These are phyloP conservation scores for Lampris incognitus DNA, from an alignment of 2,113 vertebrate species.

Conservation along the genomic window DNA sequence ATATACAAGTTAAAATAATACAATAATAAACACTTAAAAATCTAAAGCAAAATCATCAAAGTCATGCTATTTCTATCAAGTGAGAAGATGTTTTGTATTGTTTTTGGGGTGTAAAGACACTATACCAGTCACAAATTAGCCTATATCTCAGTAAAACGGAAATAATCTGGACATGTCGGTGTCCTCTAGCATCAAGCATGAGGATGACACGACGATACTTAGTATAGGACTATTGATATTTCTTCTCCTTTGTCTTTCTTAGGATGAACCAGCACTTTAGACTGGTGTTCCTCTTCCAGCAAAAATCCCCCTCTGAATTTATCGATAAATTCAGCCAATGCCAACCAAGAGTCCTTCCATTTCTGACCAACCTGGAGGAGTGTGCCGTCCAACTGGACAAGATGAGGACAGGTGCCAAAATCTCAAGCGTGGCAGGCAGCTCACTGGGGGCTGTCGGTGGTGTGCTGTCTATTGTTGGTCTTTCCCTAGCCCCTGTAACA, in stretches of 20 bases:
- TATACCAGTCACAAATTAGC: too few species aligned
- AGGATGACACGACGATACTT: too few species aligned
- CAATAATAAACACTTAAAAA: too few species aligned
- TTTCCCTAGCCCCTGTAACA: conserved; percentile 63
- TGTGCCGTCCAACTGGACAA: conserved; percentile 56
- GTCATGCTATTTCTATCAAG: too few species aligned
- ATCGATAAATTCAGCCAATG: conserved; percentile 41
- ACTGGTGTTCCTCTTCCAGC: conserved; percentile 42
- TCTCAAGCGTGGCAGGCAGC: conserved; percentile 60
- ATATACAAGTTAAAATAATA: too few species aligned
- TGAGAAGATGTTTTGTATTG: too few species aligned
- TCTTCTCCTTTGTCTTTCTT: background rate
- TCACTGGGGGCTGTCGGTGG: conserved; percentile 54
- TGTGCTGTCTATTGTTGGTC: conserved; percentile 53
- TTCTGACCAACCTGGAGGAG: conserved; percentile 53
- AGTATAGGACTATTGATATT: background rate
- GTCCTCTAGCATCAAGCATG: too few species aligned
- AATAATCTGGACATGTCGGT: too few species aligned
- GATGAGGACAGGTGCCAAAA: conserved; percentile 57
- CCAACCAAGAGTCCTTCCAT: conserved; percentile 49
- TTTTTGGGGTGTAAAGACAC: too few species aligned
- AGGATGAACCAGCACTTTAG: conserved; percentile 49
- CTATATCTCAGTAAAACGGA: too few species aligned
- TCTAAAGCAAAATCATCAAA: too few species aligned
- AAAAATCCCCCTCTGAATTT: conserved; percentile 21